Conservation (phyloP, 1,140 invertebrate genomes). For the Heliothis subflexa region DNA sequence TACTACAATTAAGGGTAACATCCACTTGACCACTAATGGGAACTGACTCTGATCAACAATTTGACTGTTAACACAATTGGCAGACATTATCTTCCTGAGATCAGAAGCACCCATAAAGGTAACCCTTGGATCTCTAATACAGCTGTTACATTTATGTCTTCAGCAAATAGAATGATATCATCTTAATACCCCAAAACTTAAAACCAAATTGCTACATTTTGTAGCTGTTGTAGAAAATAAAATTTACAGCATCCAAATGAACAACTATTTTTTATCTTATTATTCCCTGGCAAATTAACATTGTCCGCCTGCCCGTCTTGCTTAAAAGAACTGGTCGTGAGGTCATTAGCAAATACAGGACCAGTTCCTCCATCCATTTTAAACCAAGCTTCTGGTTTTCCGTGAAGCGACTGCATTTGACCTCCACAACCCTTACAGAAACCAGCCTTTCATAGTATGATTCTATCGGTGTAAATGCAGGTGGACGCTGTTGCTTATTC, state of each 20-base stretch:
- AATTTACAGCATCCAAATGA: not conserved
- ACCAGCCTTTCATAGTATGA: slow-evolving; percentile 4
- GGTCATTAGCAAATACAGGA: slow-evolving; percentile 14
- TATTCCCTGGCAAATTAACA: slow-evolving; percentile 17
- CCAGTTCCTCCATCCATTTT: slow-evolving; percentile 26
- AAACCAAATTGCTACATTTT: too few relatives aligned
- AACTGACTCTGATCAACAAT: not conserved
- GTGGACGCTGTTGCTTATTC: slow-evolving; percentile 12
- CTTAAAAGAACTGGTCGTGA: slow-evolving; percentile 1
- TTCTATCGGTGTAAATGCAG: slow-evolving; percentile 12
- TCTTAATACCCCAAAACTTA: too few relatives aligned
- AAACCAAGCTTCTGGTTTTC: slow-evolving; percentile 16
- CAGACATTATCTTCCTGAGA: not conserved
- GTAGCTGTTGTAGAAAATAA: too few relatives aligned
- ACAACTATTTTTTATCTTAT: not conserved
- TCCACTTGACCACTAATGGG: not conserved
- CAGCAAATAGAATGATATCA: too few relatives aligned
- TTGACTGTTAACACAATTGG: not conserved
- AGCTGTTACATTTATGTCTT: too few relatives aligned
- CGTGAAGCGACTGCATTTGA: slow-evolving; percentile 33
- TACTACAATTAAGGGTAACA: too few relatives aligned
- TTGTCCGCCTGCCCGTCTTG: not conserved
- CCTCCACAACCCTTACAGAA: slow-evolving; percentile 12
- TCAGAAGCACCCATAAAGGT: not conserved
- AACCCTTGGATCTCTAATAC: not conserved